Evolutionary conservation across 2,888 invertebrate species (phyloP).

Genomic region (Choristoneura rosaceana): DNA sequence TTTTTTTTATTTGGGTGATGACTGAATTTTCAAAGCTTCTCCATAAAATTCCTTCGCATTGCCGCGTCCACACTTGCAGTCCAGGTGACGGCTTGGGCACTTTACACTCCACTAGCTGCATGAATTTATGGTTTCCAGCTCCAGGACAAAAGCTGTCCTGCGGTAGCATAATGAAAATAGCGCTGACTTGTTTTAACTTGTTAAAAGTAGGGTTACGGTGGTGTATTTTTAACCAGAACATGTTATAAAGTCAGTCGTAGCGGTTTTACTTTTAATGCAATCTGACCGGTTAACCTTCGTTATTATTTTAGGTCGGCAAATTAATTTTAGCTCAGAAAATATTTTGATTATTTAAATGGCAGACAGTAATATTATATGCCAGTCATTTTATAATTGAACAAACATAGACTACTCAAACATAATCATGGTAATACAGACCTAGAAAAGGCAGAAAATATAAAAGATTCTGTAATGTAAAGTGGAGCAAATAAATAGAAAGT

Average conservation of each 20-base stretch:
- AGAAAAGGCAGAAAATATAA: too few relatives aligned
- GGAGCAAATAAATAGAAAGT: too few relatives aligned
- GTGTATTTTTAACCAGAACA: conserved; percentile 28
- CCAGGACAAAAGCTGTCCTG: conserved; percentile 38
- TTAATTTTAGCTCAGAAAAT: neutral
- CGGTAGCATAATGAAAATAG: conserved; percentile 37
- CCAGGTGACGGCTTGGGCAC: conserved; percentile 43
- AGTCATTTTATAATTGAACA: neutral
- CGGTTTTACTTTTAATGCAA: neutral
- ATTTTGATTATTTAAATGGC: neutral
- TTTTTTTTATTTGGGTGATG: neutral
- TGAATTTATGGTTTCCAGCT: conserved; percentile 44
- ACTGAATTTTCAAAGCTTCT: conserved; percentile 11
- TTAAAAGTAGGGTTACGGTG: conserved; percentile 21
- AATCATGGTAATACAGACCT: too few relatives aligned
- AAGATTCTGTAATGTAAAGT: too few relatives aligned
- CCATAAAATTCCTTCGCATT: conserved; percentile 2
- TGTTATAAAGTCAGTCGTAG: conserved; percentile 15
- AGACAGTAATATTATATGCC: neutral
- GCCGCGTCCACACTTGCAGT: conserved; percentile 30
- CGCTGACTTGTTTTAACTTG: conserved; percentile 30
- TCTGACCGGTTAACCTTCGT: neutral
- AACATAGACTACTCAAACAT: too few relatives aligned
- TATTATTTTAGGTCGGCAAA: neutral
- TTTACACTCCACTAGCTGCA: conserved; percentile 45